Evolutionary conservation across 2,888 invertebrate genomes (phyloP).

Genomic region (Cryptophagus acutangulus): DNA sequence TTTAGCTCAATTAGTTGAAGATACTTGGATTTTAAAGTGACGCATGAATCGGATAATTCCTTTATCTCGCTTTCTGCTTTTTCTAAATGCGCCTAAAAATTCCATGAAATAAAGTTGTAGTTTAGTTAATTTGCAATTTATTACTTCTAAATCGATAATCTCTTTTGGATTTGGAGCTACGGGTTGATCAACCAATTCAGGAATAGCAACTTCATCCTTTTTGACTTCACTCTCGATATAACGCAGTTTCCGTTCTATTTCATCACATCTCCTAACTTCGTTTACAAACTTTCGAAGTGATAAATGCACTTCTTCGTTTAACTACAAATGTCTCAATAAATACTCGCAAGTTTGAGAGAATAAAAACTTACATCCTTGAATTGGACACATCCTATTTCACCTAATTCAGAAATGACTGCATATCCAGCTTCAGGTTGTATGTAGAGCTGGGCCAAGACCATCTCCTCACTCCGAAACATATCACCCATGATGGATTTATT

Average conservation of each 20-base stretch:
- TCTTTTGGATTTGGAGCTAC: constrained; percentile 48
- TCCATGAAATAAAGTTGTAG: too few relatives aligned
- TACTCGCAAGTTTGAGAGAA: too few relatives aligned
- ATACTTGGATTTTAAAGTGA: constrained; percentile 86
- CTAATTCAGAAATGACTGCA: constrained; percentile 87
- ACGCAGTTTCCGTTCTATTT: constrained; percentile 82
- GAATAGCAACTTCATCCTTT: constrained; percentile 76
- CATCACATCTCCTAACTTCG: constrained; percentile 86
- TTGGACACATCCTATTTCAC: constrained; percentile 89
- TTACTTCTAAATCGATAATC: constrained; percentile 62
- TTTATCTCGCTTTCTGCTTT: constrained; percentile 93
- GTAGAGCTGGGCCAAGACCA: constrained; percentile 90
- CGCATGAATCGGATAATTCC: constrained; percentile 88
- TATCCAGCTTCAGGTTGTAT: constrained; percentile 95
- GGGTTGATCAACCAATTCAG: constrained; percentile 69
- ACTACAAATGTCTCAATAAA: too few relatives aligned
- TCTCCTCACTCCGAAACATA: constrained; percentile 85
- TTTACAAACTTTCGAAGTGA: constrained; percentile 90
- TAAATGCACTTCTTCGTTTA: constrained; percentile 79
- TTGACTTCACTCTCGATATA: constrained; percentile 83
- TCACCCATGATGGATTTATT: constrained; percentile 67
- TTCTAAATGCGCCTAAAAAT: constrained; percentile 82
- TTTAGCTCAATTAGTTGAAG: constrained; percentile 86
- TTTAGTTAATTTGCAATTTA: too few relatives aligned
- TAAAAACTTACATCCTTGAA: constrained; percentile 94